These are phyloP conservation scores for Epinotia nisella DNA, from an alignment of 2,888 invertebrate species.

Conservation along the genomic window DNA sequence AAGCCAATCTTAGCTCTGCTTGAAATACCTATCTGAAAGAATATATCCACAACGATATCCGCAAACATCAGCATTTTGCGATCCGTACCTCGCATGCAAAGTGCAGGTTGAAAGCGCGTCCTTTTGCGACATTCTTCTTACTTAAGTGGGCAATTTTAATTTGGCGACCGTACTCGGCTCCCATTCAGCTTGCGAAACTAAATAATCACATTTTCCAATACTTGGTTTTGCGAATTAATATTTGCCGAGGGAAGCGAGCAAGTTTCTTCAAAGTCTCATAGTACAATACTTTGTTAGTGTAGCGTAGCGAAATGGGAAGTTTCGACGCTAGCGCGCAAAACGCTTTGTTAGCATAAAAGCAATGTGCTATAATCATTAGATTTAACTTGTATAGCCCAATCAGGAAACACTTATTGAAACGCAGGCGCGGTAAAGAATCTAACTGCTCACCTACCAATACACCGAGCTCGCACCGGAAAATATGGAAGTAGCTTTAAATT, in stretches of 20 bases:
- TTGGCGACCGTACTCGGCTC: conserved; percentile 49
- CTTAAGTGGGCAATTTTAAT: conserved; percentile 55
- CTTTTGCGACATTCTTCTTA: conserved; percentile 49
- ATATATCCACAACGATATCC: too few species aligned
- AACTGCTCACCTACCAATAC: too few species aligned
- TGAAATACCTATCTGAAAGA: too few species aligned
- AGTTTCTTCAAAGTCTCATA: conserved; percentile 12
- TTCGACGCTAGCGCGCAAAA: background rate
- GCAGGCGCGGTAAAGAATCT: too few species aligned
- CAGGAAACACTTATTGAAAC: too few species aligned
- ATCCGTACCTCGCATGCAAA: conserved; percentile 39
- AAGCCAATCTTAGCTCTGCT: too few species aligned
- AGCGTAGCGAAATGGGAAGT: conserved; percentile 6
- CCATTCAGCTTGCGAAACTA: conserved; percentile 49
- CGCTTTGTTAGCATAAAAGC: too few species aligned
- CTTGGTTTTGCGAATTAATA: conserved; percentile 48
- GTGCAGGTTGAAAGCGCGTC: conserved; percentile 34
- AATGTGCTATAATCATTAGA: too few species aligned
- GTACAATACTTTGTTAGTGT: conserved; percentile 25
- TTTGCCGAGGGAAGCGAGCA: conserved; percentile 43
- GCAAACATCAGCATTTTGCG: conserved; percentile 9
- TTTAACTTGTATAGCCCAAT: too few species aligned
- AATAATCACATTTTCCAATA: conserved; percentile 53
- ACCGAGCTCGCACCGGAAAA: too few species aligned
- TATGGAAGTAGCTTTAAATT: background rate